Evolutionary conservation across 1,140 invertebrate species (phyloP), one percentile per base, ranked within the genome.

Genomic region (Antheraea pernyi): DNA sequence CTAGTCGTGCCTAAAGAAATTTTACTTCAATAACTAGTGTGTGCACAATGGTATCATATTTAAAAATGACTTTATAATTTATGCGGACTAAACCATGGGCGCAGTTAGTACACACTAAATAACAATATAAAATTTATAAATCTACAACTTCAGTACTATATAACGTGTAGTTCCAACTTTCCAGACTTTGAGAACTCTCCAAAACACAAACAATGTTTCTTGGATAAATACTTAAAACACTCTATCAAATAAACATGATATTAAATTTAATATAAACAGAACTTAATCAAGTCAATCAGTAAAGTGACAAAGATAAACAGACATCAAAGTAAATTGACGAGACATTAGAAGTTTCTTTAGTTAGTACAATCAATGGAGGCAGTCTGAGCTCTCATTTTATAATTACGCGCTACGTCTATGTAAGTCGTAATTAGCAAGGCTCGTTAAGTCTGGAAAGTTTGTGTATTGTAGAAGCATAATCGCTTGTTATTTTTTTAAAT

Each of bases 201-300:
- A 53, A 53, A 16, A 53, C 13, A 53, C 46, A 53, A n/a, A 16
- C 46, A 53, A 16, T 53, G 11, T 53, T 16, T 53, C 6, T 53
- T 53, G 13, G 6, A 16, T 53, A 53, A 53, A 53, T 53, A 53
- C 11, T 10, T 53, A 16, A 53, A 16, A 53, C 5, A 53, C 46
- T 53, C 46, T 11, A 16, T 53, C 5, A 53, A 53, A 16, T 53
- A 53, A 53, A 53, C 16, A 53, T 53, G 13, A 53, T 53, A 53
- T 53, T 53, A 53, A 53, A 53, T 53, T 53, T 53, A 53, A 53
- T n/a, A n/a, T 53, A 53, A 53, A 53, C 46, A 53, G 16, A 53
- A 53, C 11, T 53, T 53, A 53, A 53, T 53, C 46, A 53, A 53
- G 46, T 53, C 46, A 53, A 53, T 53, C 46, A 53, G 46, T 53